A percentile compares a stretch with the other conserved stretches of the same genome.
These are phyloP conservation scores for Sebastes alutus DNA, from an alignment of 2,797 vertebrate genomes.

Conservation along the genomic window DNA sequence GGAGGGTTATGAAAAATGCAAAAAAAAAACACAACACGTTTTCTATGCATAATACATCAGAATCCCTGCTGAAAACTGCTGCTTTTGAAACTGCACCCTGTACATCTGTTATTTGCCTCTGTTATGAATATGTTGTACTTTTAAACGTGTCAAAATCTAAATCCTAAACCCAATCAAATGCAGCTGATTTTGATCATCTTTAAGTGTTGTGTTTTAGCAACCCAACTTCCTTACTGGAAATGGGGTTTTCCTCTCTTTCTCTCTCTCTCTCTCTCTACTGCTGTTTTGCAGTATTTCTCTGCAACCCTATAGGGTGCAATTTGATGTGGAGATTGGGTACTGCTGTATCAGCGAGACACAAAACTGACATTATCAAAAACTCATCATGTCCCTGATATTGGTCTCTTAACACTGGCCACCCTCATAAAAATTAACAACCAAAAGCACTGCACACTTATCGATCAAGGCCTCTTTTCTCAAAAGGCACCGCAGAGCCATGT, in stretches of 20 bases:
- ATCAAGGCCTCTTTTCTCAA: conserved; percentile 26
- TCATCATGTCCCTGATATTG: conserved; percentile 49
- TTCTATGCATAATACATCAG: not conserved
- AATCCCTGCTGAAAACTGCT: not conserved
- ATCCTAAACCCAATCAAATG: not conserved
- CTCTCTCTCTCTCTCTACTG: not conserved
- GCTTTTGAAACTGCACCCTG: conserved; percentile 3
- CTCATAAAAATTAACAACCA: conserved; percentile 52
- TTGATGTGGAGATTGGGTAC: conserved; percentile 55
- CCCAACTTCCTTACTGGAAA: not conserved
- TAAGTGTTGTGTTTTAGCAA: not conserved
- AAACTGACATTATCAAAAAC: conserved; percentile 66
- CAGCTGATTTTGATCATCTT: not conserved
- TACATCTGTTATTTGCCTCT: not conserved
- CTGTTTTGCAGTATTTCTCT: conserved; percentile 19
- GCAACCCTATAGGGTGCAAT: conserved; percentile 56
- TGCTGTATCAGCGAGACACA: conserved; percentile 56
- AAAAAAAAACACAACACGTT: not conserved
- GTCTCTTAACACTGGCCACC: conserved; percentile 33
- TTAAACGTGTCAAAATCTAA: not conserved
- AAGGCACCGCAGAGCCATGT: not conserved
- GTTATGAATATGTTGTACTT: not conserved
- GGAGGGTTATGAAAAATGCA: not conserved
- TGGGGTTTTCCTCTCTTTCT: not conserved
- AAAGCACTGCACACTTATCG: conserved; percentile 27